Base-by-base conservation (phyloP, 2,113 vertebrate species). In the Chaetura pelagica region DNA sequence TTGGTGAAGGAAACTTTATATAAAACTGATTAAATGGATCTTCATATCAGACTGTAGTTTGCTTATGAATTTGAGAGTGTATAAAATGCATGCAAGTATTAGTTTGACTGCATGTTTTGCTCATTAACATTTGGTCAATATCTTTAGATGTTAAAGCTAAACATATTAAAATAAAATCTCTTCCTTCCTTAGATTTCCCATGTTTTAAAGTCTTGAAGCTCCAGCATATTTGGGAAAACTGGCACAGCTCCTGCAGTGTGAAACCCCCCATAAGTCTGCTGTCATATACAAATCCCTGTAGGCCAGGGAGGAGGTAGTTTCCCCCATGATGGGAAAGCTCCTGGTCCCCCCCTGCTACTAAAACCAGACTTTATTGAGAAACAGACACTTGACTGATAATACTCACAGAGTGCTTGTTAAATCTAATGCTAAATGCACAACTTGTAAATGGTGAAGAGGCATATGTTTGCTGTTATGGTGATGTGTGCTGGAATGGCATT, bases 211-310 rank as follows among this genome's bases (percentile, higher is more conserved):
- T 49, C 32, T 42, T 18, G 46, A 5, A 15, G 32, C 66, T 77
- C 15, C 46, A 52, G 32, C 20, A 15, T n/a, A 24, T 59, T 64
- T 76, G 52, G 58, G 52, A 71, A 42, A 82, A 61, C 10, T 29
- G 15, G 29, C 22, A 27, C 22, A 54, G 46, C n/a, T 38, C n/a
- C 52, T 58, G 16, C 30, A 26, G 22, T 7, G 12, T 30, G 69
- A 32, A 52, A 23, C 38, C 34, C 23, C 12, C 12, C 0, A 0
- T 51, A 8, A 0, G 1, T 30, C 48, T 1, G 0, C n/a, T n/a
- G 23, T 22, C 14, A 4, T 4, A 9, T 5, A 4, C 15, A 27
- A 7, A 9, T 66, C 63, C 52, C 19, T 15, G 12, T 4, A 18
- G 63, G 26, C 26, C 52, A 30, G 34, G 35, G 34, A 42, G 51